These are phyloP conservation scores for Drosophila parvula DNA, from an alignment of 1,140 invertebrate species.

Conservation along the genomic window DNA sequence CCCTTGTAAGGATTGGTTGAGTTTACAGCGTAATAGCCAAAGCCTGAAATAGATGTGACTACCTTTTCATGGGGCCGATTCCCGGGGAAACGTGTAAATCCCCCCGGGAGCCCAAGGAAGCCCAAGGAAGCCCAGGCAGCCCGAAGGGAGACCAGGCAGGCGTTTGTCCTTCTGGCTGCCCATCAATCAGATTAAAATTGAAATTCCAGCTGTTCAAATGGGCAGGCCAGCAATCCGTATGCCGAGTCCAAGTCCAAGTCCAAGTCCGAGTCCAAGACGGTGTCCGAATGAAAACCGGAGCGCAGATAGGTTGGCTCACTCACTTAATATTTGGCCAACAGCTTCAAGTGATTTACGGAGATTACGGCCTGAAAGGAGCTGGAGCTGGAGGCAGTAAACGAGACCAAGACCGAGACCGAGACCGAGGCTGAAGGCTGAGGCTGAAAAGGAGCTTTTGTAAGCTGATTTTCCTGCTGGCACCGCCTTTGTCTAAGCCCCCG, in stretches of 20 bases:
- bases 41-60: not conserved
- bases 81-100: not conserved
- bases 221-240: not conserved
- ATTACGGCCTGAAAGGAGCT: conserved; percentile 38
- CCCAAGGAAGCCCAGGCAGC: not conserved
- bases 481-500: conserved; percentile 50
- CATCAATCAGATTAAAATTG: conserved; percentile 56
- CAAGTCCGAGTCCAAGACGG: not conserved
- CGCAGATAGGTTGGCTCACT: conserved; percentile 17
- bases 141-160: not conserved
- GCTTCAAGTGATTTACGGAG: conserved; percentile 55
- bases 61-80: not conserved
- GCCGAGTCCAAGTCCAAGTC: not conserved
- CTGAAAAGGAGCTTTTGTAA: conserved; percentile 56
- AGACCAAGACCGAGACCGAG: not conserved
- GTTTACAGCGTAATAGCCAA: not conserved
- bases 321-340: conserved; percentile 55
- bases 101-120: not conserved
- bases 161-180: conserved; percentile 16
- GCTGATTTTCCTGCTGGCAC: conserved; percentile 53
- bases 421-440: too few species aligned
- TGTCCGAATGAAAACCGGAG: conserved; percentile 19
- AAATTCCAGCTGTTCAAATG: conserved; percentile 41
- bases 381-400: not conserved
- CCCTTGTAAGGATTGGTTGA: not conserved